These are phyloP conservation scores for Drosophila anomalipes DNA, from an alignment of 2,888 invertebrate species.

Conservation along the genomic window DNA sequence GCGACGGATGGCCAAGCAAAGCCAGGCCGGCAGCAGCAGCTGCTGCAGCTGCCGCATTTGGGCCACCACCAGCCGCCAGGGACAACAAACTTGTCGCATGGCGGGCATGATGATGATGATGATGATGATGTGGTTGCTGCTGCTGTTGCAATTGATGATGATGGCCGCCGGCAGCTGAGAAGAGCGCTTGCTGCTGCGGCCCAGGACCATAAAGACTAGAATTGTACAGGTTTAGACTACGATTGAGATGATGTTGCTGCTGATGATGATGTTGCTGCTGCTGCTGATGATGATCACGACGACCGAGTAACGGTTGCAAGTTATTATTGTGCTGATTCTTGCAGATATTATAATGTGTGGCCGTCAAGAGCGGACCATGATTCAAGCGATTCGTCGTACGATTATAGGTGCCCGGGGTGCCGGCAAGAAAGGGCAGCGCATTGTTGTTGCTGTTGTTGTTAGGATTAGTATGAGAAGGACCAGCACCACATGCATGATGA, in stretches of 20 bases:
- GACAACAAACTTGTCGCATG: conserved; percentile 57
- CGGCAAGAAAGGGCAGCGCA: conserved; percentile 67
- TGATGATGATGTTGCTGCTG: conserved; percentile 71
- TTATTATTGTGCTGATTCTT: conserved; percentile 69
- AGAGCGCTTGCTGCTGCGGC: conserved; percentile 49
- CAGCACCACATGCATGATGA: conserved; percentile 62
- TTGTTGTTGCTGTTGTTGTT: conserved; percentile 28
- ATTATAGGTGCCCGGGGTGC: conserved; percentile 73
- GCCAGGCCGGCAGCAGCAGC: conserved; percentile 55
- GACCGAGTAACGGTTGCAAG: conserved; percentile 58
- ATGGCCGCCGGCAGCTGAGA: conserved; percentile 42
- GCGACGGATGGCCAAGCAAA: conserved; percentile 62
- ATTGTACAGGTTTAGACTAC: conserved; percentile 61
- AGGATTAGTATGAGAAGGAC: conserved; percentile 12
- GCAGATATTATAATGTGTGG: conserved; percentile 80
- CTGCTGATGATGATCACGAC: conserved; percentile 72
- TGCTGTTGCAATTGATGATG: conserved; percentile 51
- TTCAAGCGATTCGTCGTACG: conserved; percentile 79
- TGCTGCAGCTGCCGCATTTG: conserved; percentile 42
- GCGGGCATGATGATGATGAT: conserved; percentile 52
- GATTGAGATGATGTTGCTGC: conserved; percentile 60
- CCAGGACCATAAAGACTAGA: conserved; percentile 54
- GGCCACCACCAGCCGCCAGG: conserved; percentile 57
- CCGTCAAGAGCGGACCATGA: conserved; percentile 77
- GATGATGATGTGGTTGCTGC: conserved; percentile 50